Evolutionary conservation across 2,797 vertebrate genomes (phyloP).

Genomic region (Falco cherrug): DNA sequence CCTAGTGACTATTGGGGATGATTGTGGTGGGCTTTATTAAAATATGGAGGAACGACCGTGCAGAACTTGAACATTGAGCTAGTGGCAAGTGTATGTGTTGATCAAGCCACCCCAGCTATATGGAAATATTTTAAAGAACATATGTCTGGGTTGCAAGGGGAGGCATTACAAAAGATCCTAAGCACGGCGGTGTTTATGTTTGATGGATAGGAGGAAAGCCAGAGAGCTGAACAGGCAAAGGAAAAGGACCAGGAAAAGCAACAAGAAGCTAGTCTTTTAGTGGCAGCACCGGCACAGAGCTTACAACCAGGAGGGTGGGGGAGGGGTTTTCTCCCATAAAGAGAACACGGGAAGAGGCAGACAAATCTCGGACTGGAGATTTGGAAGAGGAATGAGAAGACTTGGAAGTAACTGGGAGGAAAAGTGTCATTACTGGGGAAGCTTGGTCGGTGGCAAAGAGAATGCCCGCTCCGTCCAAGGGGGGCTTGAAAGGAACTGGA

Average conservation of each 20-base stretch:
- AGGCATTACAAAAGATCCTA: background rate
- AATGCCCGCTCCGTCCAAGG: accelerated
- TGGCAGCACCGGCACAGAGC: background rate
- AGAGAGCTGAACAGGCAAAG: background rate
- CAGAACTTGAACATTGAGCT: background rate
- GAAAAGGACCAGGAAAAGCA: background rate
- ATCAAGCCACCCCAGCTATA: background rate
- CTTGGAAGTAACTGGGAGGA: background rate
- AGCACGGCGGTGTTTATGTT: background rate
- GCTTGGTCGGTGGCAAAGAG: background rate
- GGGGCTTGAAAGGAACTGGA: background rate
- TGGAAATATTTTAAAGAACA: background rate
- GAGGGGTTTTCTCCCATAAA: background rate
- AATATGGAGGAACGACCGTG: background rate
- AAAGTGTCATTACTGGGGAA: background rate
- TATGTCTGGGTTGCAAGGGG: background rate
- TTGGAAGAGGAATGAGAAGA: background rate
- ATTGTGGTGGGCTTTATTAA: background rate
- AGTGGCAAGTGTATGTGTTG: background rate
- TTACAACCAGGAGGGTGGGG: background rate
- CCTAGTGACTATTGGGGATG: background rate
- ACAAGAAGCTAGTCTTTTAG: background rate
- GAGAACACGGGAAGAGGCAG: background rate
- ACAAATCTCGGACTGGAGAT: background rate
- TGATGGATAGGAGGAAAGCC: background rate